Percentiles rank a stretch among this genome's conserved stretches.
phyloP scores from a whole-genome alignment of 2,113 vertebrate genomes.

The Alaudala cheleensis region DNA sequence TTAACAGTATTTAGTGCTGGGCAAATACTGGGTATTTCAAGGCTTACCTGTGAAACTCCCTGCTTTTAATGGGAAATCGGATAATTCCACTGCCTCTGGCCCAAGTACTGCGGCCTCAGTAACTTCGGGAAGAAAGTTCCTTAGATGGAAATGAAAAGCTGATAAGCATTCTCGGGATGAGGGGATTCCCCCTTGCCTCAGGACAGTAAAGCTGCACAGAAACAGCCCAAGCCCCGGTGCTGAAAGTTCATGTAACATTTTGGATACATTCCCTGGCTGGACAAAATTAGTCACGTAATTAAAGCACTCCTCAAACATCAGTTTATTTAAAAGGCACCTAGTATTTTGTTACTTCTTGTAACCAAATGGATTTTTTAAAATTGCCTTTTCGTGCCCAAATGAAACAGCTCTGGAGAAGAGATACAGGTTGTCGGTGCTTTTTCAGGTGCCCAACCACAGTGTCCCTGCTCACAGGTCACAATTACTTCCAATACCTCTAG shows the following conservation, averaged over 20 bases:
- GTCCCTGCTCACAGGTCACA: not conserved
- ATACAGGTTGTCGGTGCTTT: not conserved
- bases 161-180: not conserved
- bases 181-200: not conserved
- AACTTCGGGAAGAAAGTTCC: not conserved
- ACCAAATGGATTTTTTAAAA: not conserved
- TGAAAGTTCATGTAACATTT: not conserved
- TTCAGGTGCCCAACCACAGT: not conserved
- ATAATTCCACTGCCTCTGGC: not conserved
- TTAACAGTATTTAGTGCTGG: not conserved
- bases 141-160: not conserved
- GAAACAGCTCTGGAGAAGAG: not conserved
- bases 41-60: not conserved
- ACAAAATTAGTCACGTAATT: not conserved
- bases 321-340: not conserved
- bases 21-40: conserved; percentile 3
- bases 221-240: not conserved
- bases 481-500: not conserved
- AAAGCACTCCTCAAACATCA: not conserved
- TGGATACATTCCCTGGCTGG: not conserved
- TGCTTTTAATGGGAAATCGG: not conserved
- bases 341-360: not conserved
- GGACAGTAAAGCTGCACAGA: not conserved
- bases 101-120: not conserved
- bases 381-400: not conserved